Base-by-base conservation (phyloP, 1,140 invertebrate species). In the Euwallacea similis region DNA sequence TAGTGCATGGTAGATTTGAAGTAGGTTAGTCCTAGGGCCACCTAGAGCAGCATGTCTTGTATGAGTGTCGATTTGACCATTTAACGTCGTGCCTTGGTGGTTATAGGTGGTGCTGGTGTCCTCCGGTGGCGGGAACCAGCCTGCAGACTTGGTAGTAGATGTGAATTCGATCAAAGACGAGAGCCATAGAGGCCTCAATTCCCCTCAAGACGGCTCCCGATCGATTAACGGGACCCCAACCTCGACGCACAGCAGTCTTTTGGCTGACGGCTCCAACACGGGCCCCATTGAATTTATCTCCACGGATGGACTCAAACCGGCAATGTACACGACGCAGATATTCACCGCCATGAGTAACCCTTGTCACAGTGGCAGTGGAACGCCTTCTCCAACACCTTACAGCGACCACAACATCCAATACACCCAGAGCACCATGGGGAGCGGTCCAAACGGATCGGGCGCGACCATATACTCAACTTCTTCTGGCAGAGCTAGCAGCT, bases 331-430 rank as follows among this genome's bases (percentile, higher is more conserved):
- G 65, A 81, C 82, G 16, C 83, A 85, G 74, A 85, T 85, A 75
- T 84, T 83, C 79, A 78, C 81, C 62, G 72, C 81, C 63, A 80
- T 79, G 76, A 77, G 74, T 69, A 77, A 76, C 68, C 71, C 79
- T 13, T 74, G 77, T 46, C 79, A 80, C 56, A 78, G 79, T 55
- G 82, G 79, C 43, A 83, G 82, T 75, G 82, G 82, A 13, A 82
- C 82, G 10, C 83, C 84, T 13, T 84, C 84, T 43, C 86, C 88
- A 11, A 87, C 85, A 65, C 86, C 87, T n/a, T 87, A 87, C 72
- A 82, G 75, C 41, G 81, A 81, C 59, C 81, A 85, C 71, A 77
- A 74, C 10, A 73, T 83, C 62, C 85, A 87, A 78, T 87, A 87
- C 76, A 84, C 83, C 73, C 85, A 82, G 80, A 86, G 81, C 80